These are phyloP conservation scores for Hormaphis cornu DNA, from an alignment of 1,140 invertebrate genomes.

Conservation along the genomic window DNA sequence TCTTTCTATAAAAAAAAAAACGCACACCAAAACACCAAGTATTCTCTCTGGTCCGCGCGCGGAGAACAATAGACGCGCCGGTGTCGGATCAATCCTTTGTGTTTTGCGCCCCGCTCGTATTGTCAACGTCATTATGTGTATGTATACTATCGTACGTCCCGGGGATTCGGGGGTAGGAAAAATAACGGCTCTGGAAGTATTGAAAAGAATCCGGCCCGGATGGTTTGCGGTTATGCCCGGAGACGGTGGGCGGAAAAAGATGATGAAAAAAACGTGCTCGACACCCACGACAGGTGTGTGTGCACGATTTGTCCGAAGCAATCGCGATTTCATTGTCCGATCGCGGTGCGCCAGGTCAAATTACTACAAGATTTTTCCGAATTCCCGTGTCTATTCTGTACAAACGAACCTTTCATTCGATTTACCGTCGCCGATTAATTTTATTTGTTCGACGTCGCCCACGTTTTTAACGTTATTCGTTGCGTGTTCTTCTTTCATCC, in stretches of 20 bases:
- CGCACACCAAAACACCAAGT: background rate
- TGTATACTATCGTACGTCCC: background rate
- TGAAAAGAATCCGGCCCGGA: conserved; percentile 1
- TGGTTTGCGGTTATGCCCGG: too few relatives aligned
- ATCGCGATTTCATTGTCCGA: conserved; percentile 31
- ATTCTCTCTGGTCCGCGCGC: background rate
- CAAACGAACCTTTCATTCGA: conserved; percentile 16
- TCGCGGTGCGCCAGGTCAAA: conserved; percentile 4
- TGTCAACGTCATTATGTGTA: conserved; percentile 23
- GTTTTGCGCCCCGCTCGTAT: background rate
- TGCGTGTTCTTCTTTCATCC: too few relatives aligned
- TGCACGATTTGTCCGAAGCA: conserved; percentile 26
- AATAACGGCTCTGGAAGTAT: conserved; percentile 25
- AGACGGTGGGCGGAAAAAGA: background rate
- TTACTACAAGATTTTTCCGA: conserved; percentile 14
- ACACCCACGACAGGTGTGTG: conserved; percentile 24
- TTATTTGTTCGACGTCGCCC: conserved; percentile 20
- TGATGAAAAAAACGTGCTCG: background rate
- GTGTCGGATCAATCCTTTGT: conserved; percentile 27
- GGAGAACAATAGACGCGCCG: conserved; percentile 26
- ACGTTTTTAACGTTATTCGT: too few relatives aligned
- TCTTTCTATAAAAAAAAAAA: conserved; percentile 23
- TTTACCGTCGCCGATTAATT: conserved; percentile 25
- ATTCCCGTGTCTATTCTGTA: conserved; percentile 14
- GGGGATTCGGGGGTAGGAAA: conserved; percentile 2